These are phyloP conservation scores for Battus philenor DNA, from an alignment of 1,140 invertebrate genomes.

Conservation along the genomic window DNA sequence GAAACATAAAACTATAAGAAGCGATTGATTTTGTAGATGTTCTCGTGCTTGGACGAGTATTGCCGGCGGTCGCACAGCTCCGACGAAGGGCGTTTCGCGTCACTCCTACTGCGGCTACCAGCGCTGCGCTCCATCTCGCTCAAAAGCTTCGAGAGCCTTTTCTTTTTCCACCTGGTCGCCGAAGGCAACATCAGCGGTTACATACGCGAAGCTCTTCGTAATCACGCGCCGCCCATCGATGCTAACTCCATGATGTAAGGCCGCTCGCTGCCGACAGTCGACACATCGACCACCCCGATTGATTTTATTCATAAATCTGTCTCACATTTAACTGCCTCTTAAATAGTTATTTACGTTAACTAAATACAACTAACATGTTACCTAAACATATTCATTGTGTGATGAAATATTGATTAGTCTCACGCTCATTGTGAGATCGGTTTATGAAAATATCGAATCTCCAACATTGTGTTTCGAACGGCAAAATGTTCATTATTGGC, in stretches of 20 bases:
- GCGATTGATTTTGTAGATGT: conserved; percentile 80
- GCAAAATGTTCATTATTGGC: no score
- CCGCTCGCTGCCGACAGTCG: neutral
- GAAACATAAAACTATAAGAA: no score
- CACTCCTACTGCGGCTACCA: conserved; percentile 93
- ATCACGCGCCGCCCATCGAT: conserved; percentile 68
- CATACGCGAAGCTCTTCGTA: conserved; percentile 83
- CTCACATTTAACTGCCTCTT: no score
- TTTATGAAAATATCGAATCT: no score
- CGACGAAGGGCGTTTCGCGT: conserved; percentile 96
- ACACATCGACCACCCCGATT: no score
- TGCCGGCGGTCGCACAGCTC: conserved; percentile 90
- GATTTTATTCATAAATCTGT: neutral
- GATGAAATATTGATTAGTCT: no score
- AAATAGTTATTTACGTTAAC: no score
- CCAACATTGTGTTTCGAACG: no score
- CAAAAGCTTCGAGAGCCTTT: conserved; percentile 96
- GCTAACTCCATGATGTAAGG: conserved; percentile 45
- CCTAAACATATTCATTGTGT: no score
- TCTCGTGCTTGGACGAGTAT: conserved; percentile 96
- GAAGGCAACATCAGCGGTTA: conserved; percentile 85
- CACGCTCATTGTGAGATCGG: no score
- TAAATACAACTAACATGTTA: no score
- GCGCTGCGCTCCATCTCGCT: conserved; percentile 96
- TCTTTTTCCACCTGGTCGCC: conserved; percentile 94